Evolutionary conservation across 2,797 vertebrate species (phyloP), one percentile per base, ranked within the genome.

Genomic region (Amphiprion clarkii): DNA sequence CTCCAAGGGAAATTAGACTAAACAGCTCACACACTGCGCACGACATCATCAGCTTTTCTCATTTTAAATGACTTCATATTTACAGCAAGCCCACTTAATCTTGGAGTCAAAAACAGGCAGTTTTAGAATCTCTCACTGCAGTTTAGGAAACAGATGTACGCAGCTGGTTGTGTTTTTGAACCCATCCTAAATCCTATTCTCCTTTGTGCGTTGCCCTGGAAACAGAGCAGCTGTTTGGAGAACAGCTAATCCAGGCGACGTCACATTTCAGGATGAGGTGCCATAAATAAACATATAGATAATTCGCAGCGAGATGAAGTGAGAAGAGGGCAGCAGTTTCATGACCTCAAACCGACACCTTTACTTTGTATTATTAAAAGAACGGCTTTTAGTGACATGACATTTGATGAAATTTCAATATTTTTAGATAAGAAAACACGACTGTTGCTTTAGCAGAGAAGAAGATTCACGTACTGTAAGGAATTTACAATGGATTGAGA

Each of bases 181-280:
- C 23, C 10, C 0, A 3, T 60, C 19, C 48, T 42, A 29, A 65
- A 72, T 31, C 57, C 48, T 57, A 25, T 66, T 61, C 67, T 59
- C 40, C 31, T 51, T 71, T 7, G 58, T 49, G 49, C 0, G 64
- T 87, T 82, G 61, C 68, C 74, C 13, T 66, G 77, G 88, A 85
- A 85, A 91, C 79, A 42, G 64, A 71, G 78, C 87, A 84, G 81
- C 78, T 91, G 84, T 85, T 84, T 71, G 70, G 72, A 61, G 85
- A 82, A 79, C 82, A 86, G 79, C 62, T 88, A 86, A 90, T 88
- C 87, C 79, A 25, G 57, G 59, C 42, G 33, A 55, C 71, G 51
- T 72, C 66, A 46, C 57, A 54, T 81, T 81, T 71, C 73, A 74
- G 36, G 68, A 52, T 8, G 62, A 78, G 54, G 25, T 29, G 33